Evolutionary conservation across 2,797 vertebrate species (phyloP).

Genomic region (Sebastes diploproa): DNA sequence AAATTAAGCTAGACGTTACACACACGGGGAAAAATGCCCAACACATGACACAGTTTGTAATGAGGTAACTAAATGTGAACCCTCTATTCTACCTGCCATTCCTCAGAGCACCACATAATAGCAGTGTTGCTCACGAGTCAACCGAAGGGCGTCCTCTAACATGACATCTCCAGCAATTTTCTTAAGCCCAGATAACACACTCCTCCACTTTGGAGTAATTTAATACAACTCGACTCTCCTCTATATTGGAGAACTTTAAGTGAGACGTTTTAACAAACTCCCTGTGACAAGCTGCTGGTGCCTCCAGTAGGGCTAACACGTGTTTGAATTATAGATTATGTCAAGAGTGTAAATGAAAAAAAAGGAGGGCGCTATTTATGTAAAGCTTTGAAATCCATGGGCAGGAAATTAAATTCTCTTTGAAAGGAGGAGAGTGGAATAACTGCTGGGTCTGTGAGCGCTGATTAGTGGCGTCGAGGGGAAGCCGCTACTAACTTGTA

Average conservation of each 20-base stretch:
- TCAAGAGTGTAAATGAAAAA: conserved; percentile 72
- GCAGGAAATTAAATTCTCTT: conserved; percentile 80
- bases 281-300: conserved; percentile 57
- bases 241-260: conserved; percentile 57
- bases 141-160: conserved; percentile 25
- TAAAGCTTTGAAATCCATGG: conserved; percentile 75
- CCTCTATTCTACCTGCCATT: conserved; percentile 1
- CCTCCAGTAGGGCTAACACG: conserved; percentile 56
- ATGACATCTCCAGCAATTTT: conserved; percentile 59
- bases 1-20: not conserved
- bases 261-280: conserved; percentile 72
- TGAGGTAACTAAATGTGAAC: not conserved
- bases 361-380: conserved; percentile 66
- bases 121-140: conserved; percentile 37
- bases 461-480: conserved; percentile 65
- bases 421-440: conserved; percentile 64
- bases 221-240: conserved; percentile 46
- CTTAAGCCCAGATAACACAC: conserved; percentile 62
- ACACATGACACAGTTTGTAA: not conserved
- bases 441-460: conserved; percentile 53
- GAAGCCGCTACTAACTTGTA: conserved; percentile 35
- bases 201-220: conserved; percentile 54
- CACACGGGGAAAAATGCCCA: not conserved
- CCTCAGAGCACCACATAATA: conserved; percentile 48
- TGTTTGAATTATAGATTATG: conserved; percentile 79